phyloP scores from a whole-genome alignment of 2,797 vertebrate genomes.

The Spinus olivaceus region DNA sequence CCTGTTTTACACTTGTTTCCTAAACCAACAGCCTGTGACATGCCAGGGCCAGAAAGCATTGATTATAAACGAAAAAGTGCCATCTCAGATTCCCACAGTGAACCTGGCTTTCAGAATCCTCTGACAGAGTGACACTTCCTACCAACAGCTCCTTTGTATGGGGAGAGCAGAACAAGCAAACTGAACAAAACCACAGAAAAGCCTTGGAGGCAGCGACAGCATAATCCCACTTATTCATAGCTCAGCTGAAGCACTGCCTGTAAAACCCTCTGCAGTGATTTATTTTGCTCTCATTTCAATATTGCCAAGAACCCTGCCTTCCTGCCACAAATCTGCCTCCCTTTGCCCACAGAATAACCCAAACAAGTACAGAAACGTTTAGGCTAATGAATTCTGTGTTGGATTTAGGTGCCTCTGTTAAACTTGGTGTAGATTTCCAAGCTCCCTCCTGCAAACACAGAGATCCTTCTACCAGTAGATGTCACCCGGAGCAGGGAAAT shows the following conservation, averaged over 20 bases:
- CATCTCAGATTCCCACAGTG: background rate
- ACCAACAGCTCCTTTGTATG: background rate
- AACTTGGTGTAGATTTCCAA: background rate
- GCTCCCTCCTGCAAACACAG: background rate
- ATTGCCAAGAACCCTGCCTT: background rate
- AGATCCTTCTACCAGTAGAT: constrained; percentile 21
- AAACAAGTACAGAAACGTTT: background rate
- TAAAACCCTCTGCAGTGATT: constrained; percentile 26
- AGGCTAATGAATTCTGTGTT: background rate
- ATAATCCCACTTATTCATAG: constrained; percentile 28
- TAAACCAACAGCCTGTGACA: background rate
- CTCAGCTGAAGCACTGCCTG: constrained; percentile 30
- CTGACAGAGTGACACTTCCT: background rate
- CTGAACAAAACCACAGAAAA: background rate
- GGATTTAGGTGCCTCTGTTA: background rate
- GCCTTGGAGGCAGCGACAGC: background rate
- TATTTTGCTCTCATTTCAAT: constrained; percentile 18
- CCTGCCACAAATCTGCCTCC: constrained; percentile 31
- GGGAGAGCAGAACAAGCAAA: background rate
- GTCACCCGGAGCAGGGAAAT: constrained; percentile 45
- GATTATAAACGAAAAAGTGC: background rate
- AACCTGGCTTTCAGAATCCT: background rate
- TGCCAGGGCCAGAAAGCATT: background rate
- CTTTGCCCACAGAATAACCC: background rate
- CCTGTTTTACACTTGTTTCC: background rate